phyloP scores from a whole-genome alignment of 2,797 vertebrate species.

The Triplophysa bombifrons region DNA sequence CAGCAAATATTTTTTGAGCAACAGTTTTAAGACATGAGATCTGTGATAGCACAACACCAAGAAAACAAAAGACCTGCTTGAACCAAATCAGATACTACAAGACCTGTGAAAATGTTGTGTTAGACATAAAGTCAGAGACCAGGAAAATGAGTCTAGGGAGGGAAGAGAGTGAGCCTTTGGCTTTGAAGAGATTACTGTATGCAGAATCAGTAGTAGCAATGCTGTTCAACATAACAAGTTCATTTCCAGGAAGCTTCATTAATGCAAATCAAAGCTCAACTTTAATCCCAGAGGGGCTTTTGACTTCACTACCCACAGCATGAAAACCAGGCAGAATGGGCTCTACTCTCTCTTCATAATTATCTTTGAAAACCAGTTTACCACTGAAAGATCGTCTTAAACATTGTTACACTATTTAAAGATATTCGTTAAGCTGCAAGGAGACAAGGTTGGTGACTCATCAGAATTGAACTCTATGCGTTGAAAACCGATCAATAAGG shows the following conservation, averaged over 20 bases:
- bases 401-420: not conserved
- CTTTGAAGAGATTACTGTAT: slow-evolving; percentile 2
- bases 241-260: slow-evolving; percentile 29
- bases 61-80: too few relatives aligned
- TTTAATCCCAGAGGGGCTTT: slow-evolving; percentile 10
- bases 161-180: not conserved
- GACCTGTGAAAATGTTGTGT: not conserved
- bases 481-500: not conserved
- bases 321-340: not conserved
- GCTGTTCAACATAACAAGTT: slow-evolving; percentile 16
- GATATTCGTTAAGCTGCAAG: not conserved
- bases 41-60: too few relatives aligned
- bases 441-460: not conserved
- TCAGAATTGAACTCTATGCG: not conserved
- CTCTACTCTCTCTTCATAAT: not conserved
- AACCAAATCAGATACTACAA: not conserved
- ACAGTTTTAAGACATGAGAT: too few relatives aligned
- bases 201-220: slow-evolving; percentile 1
- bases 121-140: not conserved
- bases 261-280: slow-evolving; percentile 45
- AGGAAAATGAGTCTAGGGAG: not conserved
- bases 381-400: not conserved
- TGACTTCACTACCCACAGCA: slow-evolving; percentile 9
- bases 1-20: too few relatives aligned
- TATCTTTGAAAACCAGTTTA: not conserved